phyloP scores from a whole-genome alignment of 2,113 vertebrate species.

The Ictidomys tridecemlineatus region DNA sequence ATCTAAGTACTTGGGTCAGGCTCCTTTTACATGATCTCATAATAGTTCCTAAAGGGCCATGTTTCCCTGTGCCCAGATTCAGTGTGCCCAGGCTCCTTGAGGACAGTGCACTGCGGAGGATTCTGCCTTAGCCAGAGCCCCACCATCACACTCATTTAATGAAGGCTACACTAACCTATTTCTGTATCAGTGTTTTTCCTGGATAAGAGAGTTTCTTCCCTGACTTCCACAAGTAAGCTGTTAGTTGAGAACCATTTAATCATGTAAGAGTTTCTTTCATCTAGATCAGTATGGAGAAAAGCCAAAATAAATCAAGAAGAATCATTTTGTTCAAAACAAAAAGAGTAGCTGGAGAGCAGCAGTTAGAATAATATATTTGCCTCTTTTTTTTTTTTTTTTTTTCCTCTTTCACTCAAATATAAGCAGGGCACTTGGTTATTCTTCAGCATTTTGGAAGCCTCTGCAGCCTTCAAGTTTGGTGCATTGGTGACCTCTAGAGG shows the following conservation, averaged over 20 bases:
- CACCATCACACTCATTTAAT: neutral
- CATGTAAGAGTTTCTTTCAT: slow-evolving; percentile 12
- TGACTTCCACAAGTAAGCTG: neutral
- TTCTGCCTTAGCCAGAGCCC: neutral
- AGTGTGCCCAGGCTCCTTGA: fast-evolving
- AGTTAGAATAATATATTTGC: neutral
- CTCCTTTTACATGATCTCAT: neutral
- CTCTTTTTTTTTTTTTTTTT: neutral
- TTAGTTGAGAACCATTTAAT: neutral
- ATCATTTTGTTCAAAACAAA: slow-evolving; percentile 9
- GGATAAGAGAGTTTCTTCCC: neutral
- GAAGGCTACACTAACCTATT: neutral
- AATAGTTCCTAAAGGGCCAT: neutral
- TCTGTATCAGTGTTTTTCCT: neutral
- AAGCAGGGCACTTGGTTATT: neutral
- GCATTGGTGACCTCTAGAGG: slow-evolving; percentile 86
- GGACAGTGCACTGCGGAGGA: neutral
- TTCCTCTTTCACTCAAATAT: neutral
- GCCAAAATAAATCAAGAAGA: slow-evolving; percentile 51
- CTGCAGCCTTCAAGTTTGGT: neutral
- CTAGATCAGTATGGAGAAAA: neutral
- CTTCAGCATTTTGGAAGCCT: neutral
- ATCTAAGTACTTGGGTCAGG: neutral
- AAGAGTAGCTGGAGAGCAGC: neutral
- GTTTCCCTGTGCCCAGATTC: neutral